Base-by-base conservation (phyloP, 2,888 invertebrate genomes). In the Macrophya alboannulata region DNA sequence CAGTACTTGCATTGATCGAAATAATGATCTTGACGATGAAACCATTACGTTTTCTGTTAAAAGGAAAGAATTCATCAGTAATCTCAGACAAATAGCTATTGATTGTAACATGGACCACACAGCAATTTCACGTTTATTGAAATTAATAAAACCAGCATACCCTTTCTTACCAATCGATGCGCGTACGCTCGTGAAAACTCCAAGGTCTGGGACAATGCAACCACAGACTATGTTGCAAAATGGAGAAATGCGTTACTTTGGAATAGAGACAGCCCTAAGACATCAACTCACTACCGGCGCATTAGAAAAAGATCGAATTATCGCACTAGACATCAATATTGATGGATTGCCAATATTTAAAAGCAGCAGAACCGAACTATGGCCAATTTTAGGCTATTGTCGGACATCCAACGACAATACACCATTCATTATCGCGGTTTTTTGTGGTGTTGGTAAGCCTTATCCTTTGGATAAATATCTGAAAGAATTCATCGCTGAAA, bases 341-440 rank as follows among this genome's bases (percentile, higher is more conserved):
- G 65, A 65, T 25, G 65, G 65, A 21, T 65, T 25, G 31, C 65
- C 65, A 31, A 65, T 65, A 4, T 65, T 25, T n/a, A 65, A 65
- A 65, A 65, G 31, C 65, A 65, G 65, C 10, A 65, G 65, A 10
- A 25, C 65, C n/a, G 65, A 65, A 25, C n/a, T 65, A 65, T 65
- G 65, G 65, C 21, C 65, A 65, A 21, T 65, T 31, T 31, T 65
- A 25, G 65, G 65, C 8, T 65, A 65, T 31, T 65, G 65, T 65
- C 65, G 65, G 65, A 31, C 65, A 21, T 65, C 31, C 25, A 65
- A 65, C 1, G 65, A 31, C 31, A 65, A 31, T 65, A 65, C 21
- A 25, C 65, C 65, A 65, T 65, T 65, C n/a, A 65, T 65, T 65
- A 65, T 65, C 25, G 65, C 65, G 12, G 65, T 65, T 65, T 65